Base-by-base conservation (phyloP, 2,888 invertebrate genomes). In the Miltochrista miniata region DNA sequence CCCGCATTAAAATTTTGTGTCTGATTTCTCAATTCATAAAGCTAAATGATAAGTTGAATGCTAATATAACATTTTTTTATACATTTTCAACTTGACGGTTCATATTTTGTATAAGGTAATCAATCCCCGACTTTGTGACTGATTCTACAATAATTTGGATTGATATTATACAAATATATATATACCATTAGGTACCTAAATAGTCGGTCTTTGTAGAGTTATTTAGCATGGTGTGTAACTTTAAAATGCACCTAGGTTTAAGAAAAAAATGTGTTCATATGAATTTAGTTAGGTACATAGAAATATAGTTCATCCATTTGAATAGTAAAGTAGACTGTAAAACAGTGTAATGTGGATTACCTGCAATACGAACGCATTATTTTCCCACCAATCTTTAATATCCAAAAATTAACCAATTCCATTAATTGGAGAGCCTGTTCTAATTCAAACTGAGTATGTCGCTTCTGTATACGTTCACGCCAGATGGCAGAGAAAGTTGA, bases 181-280 rank as follows among this genome's bases (percentile, higher is more conserved):
- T 65, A 59, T 66, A 68, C 68, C 68, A 62, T 61, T 69, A 65
- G 65, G 64, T 70, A 68, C 61, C 56, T 66, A 65, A 58, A 68
- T 69, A 66, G 59, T 65, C 67, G 72, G 68, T 75, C 72, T 75
- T 65, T 64, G 68, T 84, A 79, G 18, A 24, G 76, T 71, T 72
- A 71, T 74, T 74, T 81, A 83, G 77, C 61, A 76, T 72, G 80
- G 83, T 83, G 85, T 87, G 81, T 79, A 76, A 72, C 67, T 77
- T 79, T 77, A 69, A 38, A 78, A 81, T 82, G 83, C 85, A 87
- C 81, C 76, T 90, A 87, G 86, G 54, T 56, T 68, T 90, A 89
- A 89, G 88, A 73, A 87, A 88, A n/a, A 88, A 85, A 90, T 90
- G 90, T 90, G 90, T 90, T 90, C 90, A 90, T 90, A 89, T 87